These are phyloP conservation scores for Saxidomus purpurata DNA, from an alignment of 1,140 invertebrate species.

Conservation along the genomic window DNA sequence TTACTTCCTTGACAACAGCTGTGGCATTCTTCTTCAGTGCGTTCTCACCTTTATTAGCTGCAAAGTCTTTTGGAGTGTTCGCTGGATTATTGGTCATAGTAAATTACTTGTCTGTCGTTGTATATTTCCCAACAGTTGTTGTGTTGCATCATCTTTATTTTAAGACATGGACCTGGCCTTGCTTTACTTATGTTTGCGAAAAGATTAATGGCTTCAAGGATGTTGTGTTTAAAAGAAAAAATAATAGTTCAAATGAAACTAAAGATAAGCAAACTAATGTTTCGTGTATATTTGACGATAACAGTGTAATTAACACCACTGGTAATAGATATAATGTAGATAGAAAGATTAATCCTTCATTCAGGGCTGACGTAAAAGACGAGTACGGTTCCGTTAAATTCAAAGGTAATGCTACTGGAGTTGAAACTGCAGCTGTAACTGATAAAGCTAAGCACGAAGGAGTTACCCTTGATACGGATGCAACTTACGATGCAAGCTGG, in stretches of 20 bases:
- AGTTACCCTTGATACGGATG: background rate
- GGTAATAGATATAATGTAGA: conserved; percentile 44
- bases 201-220: background rate
- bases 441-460: conserved; percentile 12
- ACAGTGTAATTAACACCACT: conserved; percentile 27
- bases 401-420: background rate
- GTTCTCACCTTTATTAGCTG: conserved; percentile 75
- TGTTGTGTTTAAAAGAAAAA: background rate
- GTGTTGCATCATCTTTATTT: conserved; percentile 75
- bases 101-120: conserved; percentile 80
- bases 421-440: background rate
- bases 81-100: conserved; percentile 76
- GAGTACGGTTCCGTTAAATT: conserved; percentile 53
- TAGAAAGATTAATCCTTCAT: conserved; percentile 38
- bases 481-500: background rate
- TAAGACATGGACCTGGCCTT: conserved; percentile 63
- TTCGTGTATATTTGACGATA: conserved; percentile 36
- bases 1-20: conserved; percentile 79
- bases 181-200: conserved; percentile 9
- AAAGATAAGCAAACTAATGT: background rate
- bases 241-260: background rate
- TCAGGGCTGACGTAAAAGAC: conserved; percentile 8
- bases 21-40: conserved; percentile 77
- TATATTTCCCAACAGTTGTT: conserved; percentile 80
- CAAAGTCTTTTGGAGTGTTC: conserved; percentile 79